Conservation (phyloP, 2,113 vertebrate species). For the Nannospalax galili region DNA sequence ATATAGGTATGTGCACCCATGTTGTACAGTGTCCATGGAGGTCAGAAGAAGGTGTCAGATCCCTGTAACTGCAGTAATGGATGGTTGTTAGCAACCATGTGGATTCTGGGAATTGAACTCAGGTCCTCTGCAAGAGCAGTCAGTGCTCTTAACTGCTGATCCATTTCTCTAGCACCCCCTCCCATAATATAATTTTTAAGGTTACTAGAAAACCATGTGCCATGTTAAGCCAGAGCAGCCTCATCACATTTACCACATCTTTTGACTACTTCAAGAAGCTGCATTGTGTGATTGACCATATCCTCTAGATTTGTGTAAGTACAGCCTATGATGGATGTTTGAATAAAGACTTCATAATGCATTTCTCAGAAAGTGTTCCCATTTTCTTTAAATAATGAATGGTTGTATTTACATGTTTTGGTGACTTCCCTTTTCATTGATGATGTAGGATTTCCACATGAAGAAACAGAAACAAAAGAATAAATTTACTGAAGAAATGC, state of each 20-base stretch:
- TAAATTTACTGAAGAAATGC: conserved; percentile 2
- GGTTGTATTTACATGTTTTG: not conserved
- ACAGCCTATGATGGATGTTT: not conserved
- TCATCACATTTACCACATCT: not conserved
- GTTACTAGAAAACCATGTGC: not conserved
- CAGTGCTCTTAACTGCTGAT: too few species aligned
- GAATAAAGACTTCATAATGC: not conserved
- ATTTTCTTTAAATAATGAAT: not conserved
- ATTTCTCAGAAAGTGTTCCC: not conserved
- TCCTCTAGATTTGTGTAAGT: not conserved
- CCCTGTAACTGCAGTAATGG: too few species aligned
- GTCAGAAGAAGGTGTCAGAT: too few species aligned
- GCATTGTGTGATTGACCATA: not conserved
- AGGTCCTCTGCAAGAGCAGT: too few species aligned
- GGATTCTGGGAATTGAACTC: too few species aligned
- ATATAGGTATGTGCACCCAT: too few species aligned
- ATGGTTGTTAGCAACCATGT: too few species aligned
- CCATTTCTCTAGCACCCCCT: too few species aligned
- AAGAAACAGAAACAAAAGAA: conserved; percentile 19
- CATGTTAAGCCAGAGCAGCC: not conserved
- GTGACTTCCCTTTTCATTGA: not conserved
- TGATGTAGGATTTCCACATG: not conserved
- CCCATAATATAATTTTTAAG: not conserved
- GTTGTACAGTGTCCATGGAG: too few species aligned
- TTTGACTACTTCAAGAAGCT: not conserved